Evolutionary conservation across 1,140 invertebrate species (phyloP), one percentile per base, ranked within the genome.

Genomic region (Sitodiplosis mosellana): DNA sequence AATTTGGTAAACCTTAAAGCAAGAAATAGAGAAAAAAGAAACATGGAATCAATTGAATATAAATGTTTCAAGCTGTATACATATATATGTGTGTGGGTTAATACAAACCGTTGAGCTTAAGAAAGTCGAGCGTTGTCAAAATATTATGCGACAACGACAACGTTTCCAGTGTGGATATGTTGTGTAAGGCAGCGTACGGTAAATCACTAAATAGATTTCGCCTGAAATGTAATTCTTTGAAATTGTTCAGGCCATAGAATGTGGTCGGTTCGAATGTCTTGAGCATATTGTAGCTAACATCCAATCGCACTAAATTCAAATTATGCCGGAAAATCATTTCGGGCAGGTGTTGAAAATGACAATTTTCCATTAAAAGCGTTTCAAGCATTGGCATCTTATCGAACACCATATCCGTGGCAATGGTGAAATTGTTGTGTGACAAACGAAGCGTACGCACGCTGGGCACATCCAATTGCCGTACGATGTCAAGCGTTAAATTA

Each of bases 351-450:
- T 59, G 59, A 54, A 89, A 75, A 44, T 76, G 72, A 33, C 80
- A 78, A 52, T 76, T 69, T 56, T 85, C 78, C 51, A 87, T 55
- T 2, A 73, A 66, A 1, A 90, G 59, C 12, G 76, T 73, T 55
- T 84, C 81, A 27, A 91, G 60, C 0, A 80, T 80, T 1, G 78
- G 77, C 49, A 91, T 60, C 33, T 82, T 80, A 42, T 78, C 74
- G 45, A 89, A 73, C 17, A 80, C 75, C 50, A 70, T 70, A 15
- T 75, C 72, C 40, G 76, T 73, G 36, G 85, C 65, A 40, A 76
- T 68, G 19, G 73, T 79, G 55, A 87, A 81, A 61, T 88, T 84
- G 59, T 89, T 90, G 44, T 74, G 68, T 2, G 81, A 81, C 6
- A 85, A 60, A 50, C 76, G 73, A 18, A 92, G 66, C 0, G 75